phyloP scores from a whole-genome alignment of 2,888 invertebrate species.

The Machimus rusticus region DNA sequence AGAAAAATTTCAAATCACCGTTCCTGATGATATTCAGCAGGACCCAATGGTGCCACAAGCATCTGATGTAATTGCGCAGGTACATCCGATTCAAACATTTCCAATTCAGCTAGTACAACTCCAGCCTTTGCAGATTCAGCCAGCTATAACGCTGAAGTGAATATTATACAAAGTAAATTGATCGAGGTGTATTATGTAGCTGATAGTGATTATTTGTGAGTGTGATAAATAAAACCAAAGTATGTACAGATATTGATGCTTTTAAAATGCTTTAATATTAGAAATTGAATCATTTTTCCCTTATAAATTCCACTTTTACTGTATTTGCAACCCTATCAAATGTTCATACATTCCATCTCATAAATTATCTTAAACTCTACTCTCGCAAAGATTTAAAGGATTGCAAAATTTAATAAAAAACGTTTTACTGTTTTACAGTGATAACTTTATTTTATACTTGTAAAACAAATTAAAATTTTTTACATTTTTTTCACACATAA shows the following conservation, averaged over 20 bases:
- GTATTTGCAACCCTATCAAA: too few species aligned
- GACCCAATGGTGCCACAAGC: slow-evolving; percentile 40
- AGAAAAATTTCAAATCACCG: slow-evolving; percentile 27
- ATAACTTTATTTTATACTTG: neutral
- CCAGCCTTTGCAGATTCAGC: slow-evolving; percentile 57
- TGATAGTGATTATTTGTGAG: neutral
- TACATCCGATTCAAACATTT: slow-evolving; percentile 47
- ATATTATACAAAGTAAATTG: neutral
- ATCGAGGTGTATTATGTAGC: neutral
- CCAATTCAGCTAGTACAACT: slow-evolving; percentile 57
- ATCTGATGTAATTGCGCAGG: slow-evolving; percentile 7
- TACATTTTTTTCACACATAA: neutral
- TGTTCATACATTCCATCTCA: neutral
- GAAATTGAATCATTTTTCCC: neutral
- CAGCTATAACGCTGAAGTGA: slow-evolving; percentile 45
- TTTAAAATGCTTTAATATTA: too few species aligned
- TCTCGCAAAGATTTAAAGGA: neutral
- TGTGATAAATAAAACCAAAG: slow-evolving; percentile 30
- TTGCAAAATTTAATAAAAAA: neutral
- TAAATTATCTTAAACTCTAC: neutral
- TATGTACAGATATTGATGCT: neutral
- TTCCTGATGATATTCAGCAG: slow-evolving; percentile 39
- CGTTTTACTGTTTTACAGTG: neutral
- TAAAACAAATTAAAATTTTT: neutral
- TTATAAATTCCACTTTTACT: neutral